Evolutionary conservation across 2,888 invertebrate species (phyloP), one percentile per base, ranked within the genome.

Genomic region (Phengaris alcon): DNA sequence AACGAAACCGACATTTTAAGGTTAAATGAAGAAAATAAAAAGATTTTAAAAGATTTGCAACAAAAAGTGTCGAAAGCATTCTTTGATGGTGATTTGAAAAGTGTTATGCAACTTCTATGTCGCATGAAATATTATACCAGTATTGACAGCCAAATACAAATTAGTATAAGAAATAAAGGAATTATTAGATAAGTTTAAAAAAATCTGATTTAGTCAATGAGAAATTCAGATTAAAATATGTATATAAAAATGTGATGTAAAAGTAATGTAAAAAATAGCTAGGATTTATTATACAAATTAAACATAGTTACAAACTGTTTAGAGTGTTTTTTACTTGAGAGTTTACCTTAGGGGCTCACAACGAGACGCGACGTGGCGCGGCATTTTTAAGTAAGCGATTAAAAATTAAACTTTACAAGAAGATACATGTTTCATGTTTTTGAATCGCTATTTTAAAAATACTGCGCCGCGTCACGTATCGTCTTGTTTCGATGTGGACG

Each of bases 101-200:
- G 85, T 79, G 97, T 97, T 0, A 96, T 96, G 81, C 86, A 90
- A 75, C 86, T 95, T 75, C 90, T 98, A 44, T 94, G 96, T 68
- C 94, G 95, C 87, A 95, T 98, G 95, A 98, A 98, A 86, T 99
- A 98, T 91, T 97, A 96, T 82, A 93, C 95, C 15, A 98, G 97
- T 86, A 95, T 98, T 83, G 95, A 96, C 77, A 94, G 90, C 57
- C 96, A 96, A 90, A 96, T 98, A 78, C 97, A 97, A 90, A 91
- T 88, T 52, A 83, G 94, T 51, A 94, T 95, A 81, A 87, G 95
- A 79, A 94, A 88, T 83, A 93, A 93, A 87, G 95, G 95, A 55
- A 94, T 95, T 79, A 94, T 94, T 68, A 85, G 86, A 83, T 92
- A 84, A 83, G 2, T 9, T 55, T 6, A 10, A 22, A 12, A 44